A percentile compares a stretch with the other conserved stretches of the same genome.
Conservation (phyloP, 2,113 vertebrate genomes). For the Anhinga anhinga region DNA sequence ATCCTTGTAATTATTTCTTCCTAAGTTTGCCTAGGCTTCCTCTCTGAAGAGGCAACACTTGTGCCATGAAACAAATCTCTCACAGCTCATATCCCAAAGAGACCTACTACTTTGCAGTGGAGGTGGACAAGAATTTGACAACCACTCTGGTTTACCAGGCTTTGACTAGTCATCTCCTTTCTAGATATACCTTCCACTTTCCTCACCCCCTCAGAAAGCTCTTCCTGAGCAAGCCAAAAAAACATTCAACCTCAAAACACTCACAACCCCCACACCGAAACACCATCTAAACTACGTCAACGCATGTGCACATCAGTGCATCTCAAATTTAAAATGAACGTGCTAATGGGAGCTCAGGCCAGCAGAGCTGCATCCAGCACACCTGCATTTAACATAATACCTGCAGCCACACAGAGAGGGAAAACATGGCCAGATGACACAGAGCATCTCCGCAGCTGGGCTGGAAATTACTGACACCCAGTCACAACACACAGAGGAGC, state of each 20-base stretch:
- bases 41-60: neutral
- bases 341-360: neutral
- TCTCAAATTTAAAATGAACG: fast-evolving
- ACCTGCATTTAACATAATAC: neutral
- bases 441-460: conserved; percentile 11
- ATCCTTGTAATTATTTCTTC: neutral
- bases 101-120: neutral
- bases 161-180: neutral
- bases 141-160: neutral
- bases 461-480: conserved; percentile 16
- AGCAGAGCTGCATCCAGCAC: neutral
- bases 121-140: neutral
- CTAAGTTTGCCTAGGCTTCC: neutral
- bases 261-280: neutral
- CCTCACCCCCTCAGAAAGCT: neutral
- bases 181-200: neutral
- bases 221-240: conserved; percentile 13
- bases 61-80: neutral
- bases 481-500: conserved; percentile 41
- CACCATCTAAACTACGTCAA: neutral
- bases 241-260: neutral
- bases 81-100: neutral
- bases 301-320: neutral
- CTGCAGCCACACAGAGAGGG: neutral
- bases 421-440: neutral